phyloP scores from a whole-genome alignment of 2,797 vertebrate species.

The Channallabes apus region DNA sequence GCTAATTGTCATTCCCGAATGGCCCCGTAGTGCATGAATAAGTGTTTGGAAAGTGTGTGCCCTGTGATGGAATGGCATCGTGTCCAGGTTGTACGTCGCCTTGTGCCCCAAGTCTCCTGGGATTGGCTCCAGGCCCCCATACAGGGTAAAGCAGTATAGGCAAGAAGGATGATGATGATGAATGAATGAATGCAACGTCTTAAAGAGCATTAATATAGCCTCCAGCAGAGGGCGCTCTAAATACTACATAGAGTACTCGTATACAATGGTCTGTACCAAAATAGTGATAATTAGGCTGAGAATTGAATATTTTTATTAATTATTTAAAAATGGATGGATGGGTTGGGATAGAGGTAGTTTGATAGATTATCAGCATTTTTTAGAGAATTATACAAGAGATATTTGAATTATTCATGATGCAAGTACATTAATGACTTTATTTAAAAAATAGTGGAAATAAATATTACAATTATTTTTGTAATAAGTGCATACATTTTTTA shows the following conservation, averaged over 20 bases:
- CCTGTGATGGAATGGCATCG: background rate
- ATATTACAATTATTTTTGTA: background rate
- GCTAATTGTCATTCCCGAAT: background rate
- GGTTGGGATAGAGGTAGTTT: too few relatives aligned
- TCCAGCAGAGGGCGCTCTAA: conserved; percentile 16
- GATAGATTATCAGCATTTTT: background rate
- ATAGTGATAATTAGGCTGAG: background rate
- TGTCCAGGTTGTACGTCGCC: background rate
- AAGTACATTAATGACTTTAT: too few relatives aligned
- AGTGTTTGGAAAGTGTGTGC: background rate
- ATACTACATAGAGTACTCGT: background rate
- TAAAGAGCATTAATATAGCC: background rate
- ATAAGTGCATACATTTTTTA: too few relatives aligned
- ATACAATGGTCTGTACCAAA: background rate
- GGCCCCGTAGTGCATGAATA: background rate
- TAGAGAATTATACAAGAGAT: background rate
- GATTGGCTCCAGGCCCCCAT: too few relatives aligned
- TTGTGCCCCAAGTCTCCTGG: background rate
- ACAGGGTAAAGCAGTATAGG: background rate
- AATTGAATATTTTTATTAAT: background rate
- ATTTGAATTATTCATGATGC: too few relatives aligned
- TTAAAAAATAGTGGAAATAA: too few relatives aligned
- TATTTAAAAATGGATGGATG: background rate
- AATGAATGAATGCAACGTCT: too few relatives aligned
- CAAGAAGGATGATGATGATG: background rate